A percentile compares a stretch with the other conserved stretches of the same genome.
Conservation (phyloP, 1,140 invertebrate species). For the Paracyclopina nana region DNA sequence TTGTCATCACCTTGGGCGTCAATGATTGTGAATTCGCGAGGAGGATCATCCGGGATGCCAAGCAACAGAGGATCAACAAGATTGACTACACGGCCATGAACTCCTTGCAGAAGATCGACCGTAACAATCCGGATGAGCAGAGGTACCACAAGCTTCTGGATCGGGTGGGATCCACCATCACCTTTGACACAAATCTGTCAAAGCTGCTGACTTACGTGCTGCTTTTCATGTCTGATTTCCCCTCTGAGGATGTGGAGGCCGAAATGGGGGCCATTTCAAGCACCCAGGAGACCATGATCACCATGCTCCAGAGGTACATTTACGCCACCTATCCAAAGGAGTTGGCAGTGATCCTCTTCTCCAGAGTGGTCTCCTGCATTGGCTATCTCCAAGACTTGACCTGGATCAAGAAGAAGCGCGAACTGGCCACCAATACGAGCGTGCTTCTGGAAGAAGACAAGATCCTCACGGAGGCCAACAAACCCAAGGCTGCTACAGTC, state of each 20-base stretch:
- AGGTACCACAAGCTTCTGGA: not conserved
- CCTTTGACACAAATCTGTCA: not conserved
- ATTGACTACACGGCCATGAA: not conserved
- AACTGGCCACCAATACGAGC: not conserved
- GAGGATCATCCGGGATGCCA: not conserved
- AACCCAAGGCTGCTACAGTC: not conserved
- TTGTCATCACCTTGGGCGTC: constrained; percentile 5
- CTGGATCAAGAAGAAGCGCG: not conserved
- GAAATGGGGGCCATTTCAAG: not conserved
- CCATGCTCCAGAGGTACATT: not conserved
- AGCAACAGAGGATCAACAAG: too few species aligned
- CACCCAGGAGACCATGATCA: not conserved
- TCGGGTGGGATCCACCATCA: not conserved
- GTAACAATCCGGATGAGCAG: not conserved
- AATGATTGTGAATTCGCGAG: not conserved
- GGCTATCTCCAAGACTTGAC: not conserved
- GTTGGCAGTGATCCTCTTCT: not conserved
- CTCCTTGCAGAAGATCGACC: not conserved
- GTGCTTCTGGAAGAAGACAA: not conserved
- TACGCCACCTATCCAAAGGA: not conserved
- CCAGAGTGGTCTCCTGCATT: not conserved
- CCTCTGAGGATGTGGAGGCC: not conserved
- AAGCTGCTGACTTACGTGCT: not conserved
- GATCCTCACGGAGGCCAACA: not conserved
- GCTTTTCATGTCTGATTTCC: not conserved